Base-by-base conservation (phyloP, 2,113 vertebrate genomes). In the Lophius piscatorius region DNA sequence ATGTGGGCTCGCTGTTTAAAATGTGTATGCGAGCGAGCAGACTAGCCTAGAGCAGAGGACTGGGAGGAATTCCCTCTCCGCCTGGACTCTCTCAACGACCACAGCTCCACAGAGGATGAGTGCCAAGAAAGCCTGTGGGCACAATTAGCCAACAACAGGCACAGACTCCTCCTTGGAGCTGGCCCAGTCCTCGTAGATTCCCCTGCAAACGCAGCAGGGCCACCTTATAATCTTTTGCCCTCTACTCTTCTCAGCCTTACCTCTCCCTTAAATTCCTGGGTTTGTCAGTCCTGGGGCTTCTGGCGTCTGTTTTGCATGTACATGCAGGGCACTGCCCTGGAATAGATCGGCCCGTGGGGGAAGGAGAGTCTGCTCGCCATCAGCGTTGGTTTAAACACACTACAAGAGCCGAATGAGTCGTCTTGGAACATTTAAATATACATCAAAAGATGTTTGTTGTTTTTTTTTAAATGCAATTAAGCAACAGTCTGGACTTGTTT, bases 71-170 rank as follows among this genome's bases (percentile, higher is more conserved):
- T 74, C 87, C 84, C 84, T 81, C 60, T 70, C 67, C 0, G 57
- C 57, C 63, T 29, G 63, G 70, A 44, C 52, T 59, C 54, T 61
- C 67, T 52, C 59, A 60, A 31, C 35, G 4, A 67, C 74, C 74
- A 13, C 76, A 42, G 63, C 65, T 75, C 64, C 64, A 52, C 4
- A 42, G 57, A 60, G 48, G 60, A 71, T 5, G 26, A 41, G 44
- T 74, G 76, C 82, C 80, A 78, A 44, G n/a, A 62, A 7, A 31
- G 63, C 82, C 81, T 38, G 18, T 34, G 70, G 84, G 79, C 73
- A 80, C 64, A 82, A 81, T 85, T 85, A 85, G 71, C 68, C 71
- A 72, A 64, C 69, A 59, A 73, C 81, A 69, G 67, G 55, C 49
- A 63, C 29, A 1, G n/a, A 45, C 62, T 45, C 59, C 38, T 77